These are phyloP conservation scores for Sceliomorpha sp. DNA, from an alignment of 2,888 invertebrate genomes.

Conservation along the genomic window DNA sequence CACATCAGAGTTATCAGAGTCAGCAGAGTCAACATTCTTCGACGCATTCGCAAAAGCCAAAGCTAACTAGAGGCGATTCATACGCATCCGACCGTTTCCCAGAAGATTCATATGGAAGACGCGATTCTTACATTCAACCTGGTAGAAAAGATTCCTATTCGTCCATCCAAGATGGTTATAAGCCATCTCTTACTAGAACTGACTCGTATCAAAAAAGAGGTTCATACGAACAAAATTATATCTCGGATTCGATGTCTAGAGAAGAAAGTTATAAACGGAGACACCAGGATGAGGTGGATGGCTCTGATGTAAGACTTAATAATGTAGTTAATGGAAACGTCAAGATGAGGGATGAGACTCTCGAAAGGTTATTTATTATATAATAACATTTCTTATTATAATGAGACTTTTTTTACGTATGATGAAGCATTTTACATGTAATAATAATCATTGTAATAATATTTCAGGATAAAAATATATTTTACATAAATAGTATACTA, in stretches of 20 bases:
- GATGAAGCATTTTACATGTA: no score
- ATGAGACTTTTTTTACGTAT: conserved; percentile 28
- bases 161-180: conserved; percentile 69
- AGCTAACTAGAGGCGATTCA: conserved; percentile 71
- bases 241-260: conserved; percentile 74
- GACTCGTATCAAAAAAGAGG: conserved; percentile 70
- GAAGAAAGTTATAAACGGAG: conserved; percentile 77
- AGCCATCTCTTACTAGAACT: conserved; percentile 64
- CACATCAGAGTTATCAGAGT: conserved; percentile 64
- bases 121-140: conserved; percentile 63
- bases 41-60: conserved; percentile 70
- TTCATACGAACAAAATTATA: conserved; percentile 67
- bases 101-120: conserved; percentile 65
- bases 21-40: conserved; percentile 68
- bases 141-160: conserved; percentile 70
- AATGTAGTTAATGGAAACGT: conserved; percentile 73
- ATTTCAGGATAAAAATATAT: background rate
- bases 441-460: no score
- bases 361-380: conserved; percentile 70
- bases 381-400: conserved; percentile 41
- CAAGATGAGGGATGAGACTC: conserved; percentile 75
- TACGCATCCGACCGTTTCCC: conserved; percentile 73
- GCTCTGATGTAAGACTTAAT: conserved; percentile 69
- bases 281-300: conserved; percentile 81
- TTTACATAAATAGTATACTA: no score